These are phyloP conservation scores for Anadara kagoshimensis DNA, from an alignment of 1,140 invertebrate species.

Conservation along the genomic window DNA sequence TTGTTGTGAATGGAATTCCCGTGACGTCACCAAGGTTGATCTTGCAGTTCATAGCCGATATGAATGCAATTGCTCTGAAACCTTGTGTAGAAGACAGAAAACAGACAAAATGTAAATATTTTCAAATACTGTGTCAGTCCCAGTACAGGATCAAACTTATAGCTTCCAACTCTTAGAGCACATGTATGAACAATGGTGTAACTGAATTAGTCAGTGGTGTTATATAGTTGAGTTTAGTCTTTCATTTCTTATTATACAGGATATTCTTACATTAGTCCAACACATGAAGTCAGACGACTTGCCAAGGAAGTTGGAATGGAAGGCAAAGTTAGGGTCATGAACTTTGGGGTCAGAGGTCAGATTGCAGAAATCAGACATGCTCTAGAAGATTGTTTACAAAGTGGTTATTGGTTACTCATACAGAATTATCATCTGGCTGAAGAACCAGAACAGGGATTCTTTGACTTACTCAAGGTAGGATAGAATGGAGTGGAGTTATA, in stretches of 20 bases:
- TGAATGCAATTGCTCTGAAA: no score
- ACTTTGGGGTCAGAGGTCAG: conserved; percentile 64
- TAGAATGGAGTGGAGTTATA: no score
- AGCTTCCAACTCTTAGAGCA: no score
- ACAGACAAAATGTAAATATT: no score
- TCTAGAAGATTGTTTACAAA: conserved; percentile 65
- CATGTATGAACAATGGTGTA: no score
- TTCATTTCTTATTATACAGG: conserved; percentile 49
- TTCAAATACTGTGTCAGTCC: not conserved
- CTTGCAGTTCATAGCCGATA: no score
- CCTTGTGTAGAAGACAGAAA: no score
- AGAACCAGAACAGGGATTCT: conserved; percentile 54
- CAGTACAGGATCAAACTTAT: not conserved
- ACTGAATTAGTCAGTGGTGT: no score
- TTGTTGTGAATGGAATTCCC: no score
- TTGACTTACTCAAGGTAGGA: conserved; percentile 62
- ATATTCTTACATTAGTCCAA: conserved; percentile 60
- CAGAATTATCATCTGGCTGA: conserved; percentile 70
- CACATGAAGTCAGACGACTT: conserved; percentile 66
- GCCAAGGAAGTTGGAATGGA: conserved; percentile 69
- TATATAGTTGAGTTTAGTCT: no score
- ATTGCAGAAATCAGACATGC: conserved; percentile 58
- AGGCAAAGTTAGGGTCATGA: conserved; percentile 65
- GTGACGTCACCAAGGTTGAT: no score
- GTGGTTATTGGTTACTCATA: conserved; percentile 69